Percentiles rank a stretch among this genome's conserved stretches.
These are phyloP conservation scores for Lypha dubia DNA, from an alignment of 2,888 invertebrate genomes.

Conservation along the genomic window DNA sequence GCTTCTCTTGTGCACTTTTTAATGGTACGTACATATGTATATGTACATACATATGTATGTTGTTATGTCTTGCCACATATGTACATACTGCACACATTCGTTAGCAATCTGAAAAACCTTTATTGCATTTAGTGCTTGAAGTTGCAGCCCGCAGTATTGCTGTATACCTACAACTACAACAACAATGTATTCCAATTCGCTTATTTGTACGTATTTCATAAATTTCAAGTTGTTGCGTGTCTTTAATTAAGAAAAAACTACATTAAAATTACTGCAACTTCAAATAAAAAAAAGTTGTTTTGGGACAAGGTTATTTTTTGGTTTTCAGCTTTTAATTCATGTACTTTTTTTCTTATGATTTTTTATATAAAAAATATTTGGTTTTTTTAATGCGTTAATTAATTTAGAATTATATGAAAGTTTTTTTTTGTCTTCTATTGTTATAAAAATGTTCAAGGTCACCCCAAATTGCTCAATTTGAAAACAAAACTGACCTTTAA, in stretches of 20 bases:
- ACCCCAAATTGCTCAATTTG: constrained; percentile 13
- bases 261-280: constrained; percentile 59
- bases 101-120: constrained; percentile 25
- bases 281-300: constrained; percentile 76
- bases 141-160: constrained; percentile 11
- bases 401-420: constrained; percentile 55
- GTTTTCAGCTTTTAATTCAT: constrained; percentile 59
- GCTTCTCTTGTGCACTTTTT: constrained; percentile 33
- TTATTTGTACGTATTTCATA: constrained; percentile 70
- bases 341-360: constrained; percentile 63
- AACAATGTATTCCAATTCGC: constrained; percentile 67
- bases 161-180: constrained; percentile 27
- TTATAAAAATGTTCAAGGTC: constrained; percentile 47
- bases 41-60: too few relatives aligned
- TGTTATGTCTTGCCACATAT: constrained; percentile 21
- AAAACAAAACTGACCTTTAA: constrained; percentile 30
- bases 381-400: constrained; percentile 66
- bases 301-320: constrained; percentile 77
- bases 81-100: not conserved
- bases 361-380: not conserved
- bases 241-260: constrained; percentile 76
- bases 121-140: constrained; percentile 26
- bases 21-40: not conserved
- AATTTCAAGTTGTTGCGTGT: constrained; percentile 75
- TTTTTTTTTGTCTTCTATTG: constrained; percentile 27